Percentiles rank a stretch among this genome's conserved stretches.
phyloP scores from a whole-genome alignment of 2,888 invertebrate species.

The Zygogramma bicolorata region DNA sequence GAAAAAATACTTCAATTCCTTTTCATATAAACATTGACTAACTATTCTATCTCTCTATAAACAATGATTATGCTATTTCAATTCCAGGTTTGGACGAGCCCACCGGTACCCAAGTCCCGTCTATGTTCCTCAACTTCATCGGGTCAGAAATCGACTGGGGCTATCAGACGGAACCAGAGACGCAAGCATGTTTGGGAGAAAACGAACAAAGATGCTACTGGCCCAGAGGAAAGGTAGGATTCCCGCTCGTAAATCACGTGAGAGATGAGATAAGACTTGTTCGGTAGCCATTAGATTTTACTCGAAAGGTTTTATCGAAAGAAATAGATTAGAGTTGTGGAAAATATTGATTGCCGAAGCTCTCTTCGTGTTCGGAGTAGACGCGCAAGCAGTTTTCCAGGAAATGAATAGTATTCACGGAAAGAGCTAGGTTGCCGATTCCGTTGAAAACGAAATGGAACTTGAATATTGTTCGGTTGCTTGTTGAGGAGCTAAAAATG shows the following conservation, averaged over 20 bases:
- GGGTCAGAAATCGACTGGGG: constrained; percentile 91
- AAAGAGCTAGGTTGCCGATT: background rate
- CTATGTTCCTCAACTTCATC: constrained; percentile 89
- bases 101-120: constrained; percentile 89
- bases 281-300: background rate
- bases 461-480: too few species aligned
- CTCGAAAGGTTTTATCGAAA: constrained; percentile 1
- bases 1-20: too few species aligned
- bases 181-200: constrained; percentile 79
- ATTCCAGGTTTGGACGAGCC: constrained; percentile 83
- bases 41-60: too few species aligned
- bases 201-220: constrained; percentile 81
- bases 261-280: constrained; percentile 7
- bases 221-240: constrained; percentile 83
- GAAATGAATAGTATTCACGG: background rate
- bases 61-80: too few species aligned
- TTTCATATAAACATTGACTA: too few species aligned
- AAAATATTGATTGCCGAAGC: background rate
- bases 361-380: background rate
- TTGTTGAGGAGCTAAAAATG: too few species aligned
- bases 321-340: background rate
- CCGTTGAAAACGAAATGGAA: background rate
- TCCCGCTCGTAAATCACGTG: constrained; percentile 17
- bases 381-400: background rate
- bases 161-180: constrained; percentile 87